These are phyloP conservation scores for Kryptolebias ocellatus DNA, from an alignment of 2,797 vertebrate genomes.

Conservation along the genomic window DNA sequence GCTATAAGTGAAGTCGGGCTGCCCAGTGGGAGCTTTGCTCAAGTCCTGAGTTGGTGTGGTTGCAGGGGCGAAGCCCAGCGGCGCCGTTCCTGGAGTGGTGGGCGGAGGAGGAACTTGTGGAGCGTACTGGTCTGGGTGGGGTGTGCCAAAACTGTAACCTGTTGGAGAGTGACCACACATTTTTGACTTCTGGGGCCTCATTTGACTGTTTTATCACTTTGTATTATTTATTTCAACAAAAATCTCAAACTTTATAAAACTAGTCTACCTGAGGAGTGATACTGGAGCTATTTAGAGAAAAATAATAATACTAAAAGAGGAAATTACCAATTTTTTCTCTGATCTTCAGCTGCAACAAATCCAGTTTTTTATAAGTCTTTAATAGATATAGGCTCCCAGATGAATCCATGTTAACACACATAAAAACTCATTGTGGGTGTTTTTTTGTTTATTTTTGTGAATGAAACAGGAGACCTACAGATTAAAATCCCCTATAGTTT, in stretches of 20 bases:
- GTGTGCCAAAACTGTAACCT: constrained; percentile 96
- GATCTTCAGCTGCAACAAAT: too few relatives aligned
- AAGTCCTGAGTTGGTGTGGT: constrained; percentile 98
- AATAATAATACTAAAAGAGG: too few relatives aligned
- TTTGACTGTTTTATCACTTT: not conserved
- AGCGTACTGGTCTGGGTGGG: constrained; percentile 96
- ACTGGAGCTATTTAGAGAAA: too few relatives aligned
- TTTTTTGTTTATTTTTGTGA: not conserved
- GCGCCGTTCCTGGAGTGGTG: constrained; percentile 91
- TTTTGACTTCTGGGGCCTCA: not conserved
- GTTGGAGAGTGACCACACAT: constrained; percentile 33
- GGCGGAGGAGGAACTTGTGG: constrained; percentile 95
- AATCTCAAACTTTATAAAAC: too few relatives aligned
- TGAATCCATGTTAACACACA: not conserved
- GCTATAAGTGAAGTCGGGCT: constrained; percentile 96
- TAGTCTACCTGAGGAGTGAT: too few relatives aligned
- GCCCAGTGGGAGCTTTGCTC: constrained; percentile 95
- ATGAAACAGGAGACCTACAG: not conserved
- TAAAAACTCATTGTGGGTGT: too few relatives aligned
- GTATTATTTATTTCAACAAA: not conserved
- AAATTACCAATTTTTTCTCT: too few relatives aligned
- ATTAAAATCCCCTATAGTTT: not conserved
- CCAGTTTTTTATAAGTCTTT: too few relatives aligned
- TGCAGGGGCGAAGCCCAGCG: constrained; percentile 92
- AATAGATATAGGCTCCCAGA: not conserved